Percentiles rank a stretch among this genome's conserved stretches.
Evolutionary conservation across 2,888 invertebrate species (phyloP).

Genomic region (Leptopilina drosophilae): DNA sequence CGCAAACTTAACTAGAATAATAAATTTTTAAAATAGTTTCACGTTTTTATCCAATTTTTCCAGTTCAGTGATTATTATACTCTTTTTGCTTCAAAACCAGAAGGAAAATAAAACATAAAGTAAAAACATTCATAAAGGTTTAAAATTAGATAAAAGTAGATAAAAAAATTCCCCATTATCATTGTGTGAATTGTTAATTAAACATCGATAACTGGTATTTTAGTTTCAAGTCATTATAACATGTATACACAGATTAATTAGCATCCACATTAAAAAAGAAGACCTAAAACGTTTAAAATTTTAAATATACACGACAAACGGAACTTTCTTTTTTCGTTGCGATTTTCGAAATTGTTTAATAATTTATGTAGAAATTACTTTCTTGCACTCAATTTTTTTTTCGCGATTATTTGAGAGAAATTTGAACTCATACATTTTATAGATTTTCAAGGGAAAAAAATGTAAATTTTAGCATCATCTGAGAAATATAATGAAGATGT

Average conservation of each 20-base stretch:
- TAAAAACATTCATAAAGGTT: not conserved
- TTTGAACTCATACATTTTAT: not conserved
- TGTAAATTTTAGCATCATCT: not conserved
- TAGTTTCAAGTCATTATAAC: not conserved
- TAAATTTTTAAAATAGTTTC: not conserved
- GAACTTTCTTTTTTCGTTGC: slow-evolving; percentile 7
- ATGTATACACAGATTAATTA: slow-evolving; percentile 1
- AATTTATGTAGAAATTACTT: slow-evolving; percentile 15
- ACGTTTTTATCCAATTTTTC: not conserved
- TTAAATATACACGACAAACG: slow-evolving; percentile 3
- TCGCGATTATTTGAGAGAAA: not conserved
- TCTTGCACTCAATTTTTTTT: not conserved
- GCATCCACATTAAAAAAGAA: slow-evolving; percentile 25
- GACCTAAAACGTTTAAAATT: not conserved
- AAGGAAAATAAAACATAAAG: not conserved
- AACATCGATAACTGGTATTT: not conserved
- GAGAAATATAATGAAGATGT: not conserved
- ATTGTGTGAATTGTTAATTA: slow-evolving; percentile 15
- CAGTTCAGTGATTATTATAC: not conserved
- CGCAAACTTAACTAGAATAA: not conserved
- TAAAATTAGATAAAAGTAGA: not conserved
- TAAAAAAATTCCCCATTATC: not conserved
- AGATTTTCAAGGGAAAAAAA: not conserved
- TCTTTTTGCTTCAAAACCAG: not conserved
- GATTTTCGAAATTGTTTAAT: slow-evolving; percentile 14